Conservation (phyloP, 2,797 vertebrate genomes). For the Petrocephalus sullivani region DNA sequence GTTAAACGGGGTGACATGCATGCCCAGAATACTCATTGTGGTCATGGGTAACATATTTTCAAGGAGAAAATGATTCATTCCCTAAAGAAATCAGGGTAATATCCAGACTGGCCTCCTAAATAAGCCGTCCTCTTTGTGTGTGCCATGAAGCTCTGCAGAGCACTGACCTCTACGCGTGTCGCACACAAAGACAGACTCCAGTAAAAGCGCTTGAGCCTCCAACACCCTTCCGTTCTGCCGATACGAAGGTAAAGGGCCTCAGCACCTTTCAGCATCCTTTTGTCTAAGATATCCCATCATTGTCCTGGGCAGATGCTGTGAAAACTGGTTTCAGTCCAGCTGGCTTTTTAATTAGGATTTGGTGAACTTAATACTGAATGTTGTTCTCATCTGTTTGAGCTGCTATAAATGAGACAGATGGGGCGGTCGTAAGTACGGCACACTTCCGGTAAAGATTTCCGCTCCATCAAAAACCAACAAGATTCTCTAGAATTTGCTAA, state of each 20-base stretch:
- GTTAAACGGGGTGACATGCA: constrained; percentile 60
- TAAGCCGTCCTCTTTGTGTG: background rate
- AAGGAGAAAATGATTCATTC: constrained; percentile 26
- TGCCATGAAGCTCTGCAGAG: background rate
- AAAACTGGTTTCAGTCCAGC: background rate
- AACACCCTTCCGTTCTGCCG: background rate
- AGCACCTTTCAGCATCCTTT: background rate
- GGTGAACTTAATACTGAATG: background rate
- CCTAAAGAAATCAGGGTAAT: constrained; percentile 25
- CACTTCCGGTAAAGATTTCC: background rate
- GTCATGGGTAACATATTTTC: constrained; percentile 58
- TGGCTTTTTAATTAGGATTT: background rate
- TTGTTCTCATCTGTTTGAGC: background rate
- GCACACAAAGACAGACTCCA: background rate
- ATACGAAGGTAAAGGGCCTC: background rate
- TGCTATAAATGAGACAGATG: background rate
- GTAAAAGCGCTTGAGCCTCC: background rate
- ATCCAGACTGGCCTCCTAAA: background rate
- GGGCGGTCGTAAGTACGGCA: background rate
- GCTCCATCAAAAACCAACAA: background rate
- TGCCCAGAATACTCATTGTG: constrained; percentile 54
- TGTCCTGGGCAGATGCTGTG: background rate
- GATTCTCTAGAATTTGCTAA: background rate
- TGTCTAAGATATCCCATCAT: background rate
- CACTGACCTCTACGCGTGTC: background rate